phyloP scores from a whole-genome alignment of 2,113 vertebrate genomes.

The Cinclus cinclus region DNA sequence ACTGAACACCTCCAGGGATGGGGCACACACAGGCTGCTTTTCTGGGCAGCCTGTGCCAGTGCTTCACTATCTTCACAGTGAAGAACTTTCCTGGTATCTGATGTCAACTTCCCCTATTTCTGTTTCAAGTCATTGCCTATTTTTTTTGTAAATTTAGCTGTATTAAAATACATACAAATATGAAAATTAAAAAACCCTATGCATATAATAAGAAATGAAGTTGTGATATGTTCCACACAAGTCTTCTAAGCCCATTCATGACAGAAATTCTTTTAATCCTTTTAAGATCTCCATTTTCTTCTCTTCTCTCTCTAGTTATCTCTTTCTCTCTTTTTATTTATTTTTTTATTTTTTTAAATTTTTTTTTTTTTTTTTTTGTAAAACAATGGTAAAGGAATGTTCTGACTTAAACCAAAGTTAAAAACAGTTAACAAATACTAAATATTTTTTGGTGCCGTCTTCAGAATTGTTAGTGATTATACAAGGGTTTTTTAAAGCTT shows the following conservation, averaged over 20 bases:
- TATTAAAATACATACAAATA: not conserved
- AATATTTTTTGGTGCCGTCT: accelerated
- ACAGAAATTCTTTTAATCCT: not conserved
- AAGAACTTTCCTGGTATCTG: not conserved
- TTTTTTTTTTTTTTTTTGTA: not conserved
- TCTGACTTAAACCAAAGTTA: not conserved
- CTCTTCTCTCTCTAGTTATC: accelerated
- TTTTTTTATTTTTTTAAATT: not conserved
- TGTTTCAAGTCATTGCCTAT: not conserved
- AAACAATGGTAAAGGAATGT: not conserved
- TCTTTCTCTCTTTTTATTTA: not conserved
- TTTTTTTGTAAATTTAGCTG: not conserved
- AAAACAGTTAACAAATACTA: not conserved
- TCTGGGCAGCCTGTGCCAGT: not conserved
- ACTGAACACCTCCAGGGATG: not conserved
- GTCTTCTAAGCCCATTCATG: not conserved
- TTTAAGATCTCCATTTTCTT: not conserved
- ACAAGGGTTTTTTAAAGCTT: not conserved
- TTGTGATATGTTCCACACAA: not conserved
- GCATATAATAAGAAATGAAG: not conserved
- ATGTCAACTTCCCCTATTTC: not conserved
- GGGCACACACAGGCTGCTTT: not conserved
- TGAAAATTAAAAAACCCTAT: not conserved
- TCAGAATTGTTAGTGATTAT: not conserved
- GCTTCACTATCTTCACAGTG: not conserved